Evolutionary conservation across 2,113 vertebrate species (phyloP), one percentile per base, ranked within the genome.

Genomic region (Bettongia penicillata): DNA sequence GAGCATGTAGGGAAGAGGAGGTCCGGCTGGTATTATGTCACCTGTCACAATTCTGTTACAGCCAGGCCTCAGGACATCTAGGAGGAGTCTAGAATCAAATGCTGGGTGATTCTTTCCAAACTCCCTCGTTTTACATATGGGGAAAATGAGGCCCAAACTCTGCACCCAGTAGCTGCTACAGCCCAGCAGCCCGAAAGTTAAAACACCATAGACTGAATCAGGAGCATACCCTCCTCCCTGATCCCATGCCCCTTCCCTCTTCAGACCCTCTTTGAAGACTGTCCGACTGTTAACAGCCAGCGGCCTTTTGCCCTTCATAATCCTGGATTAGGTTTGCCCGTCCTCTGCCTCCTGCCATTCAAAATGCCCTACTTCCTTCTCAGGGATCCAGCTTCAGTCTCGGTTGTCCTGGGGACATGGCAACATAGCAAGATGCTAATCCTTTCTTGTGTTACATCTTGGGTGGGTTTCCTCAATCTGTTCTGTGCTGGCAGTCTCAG

Each of bases 311-410:
- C 96, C 96, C 93, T 53, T 95, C 96, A 94, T 92, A 97, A 93
- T 94, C 0, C 0, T 95, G 25, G 95, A 48, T 96, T 89, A 48
- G 2, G 16, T 0, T 1, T 91, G 92, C 90, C 91, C 57, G 91
- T 90, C 92, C 95, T 91, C 37, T 89, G 49, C 77, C 95, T 97
- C 96, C 93, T 0, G 0, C 53, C 93, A 96, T 93, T 97, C 55
- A 96, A 92, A 84, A 95, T 94, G 48, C 92, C 61, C 96, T 94
- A 49, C 57, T 97, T 96, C 94, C 94, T n/a, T 11, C 94, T 92
- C 91, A 96, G 94, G 61, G 98, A 97, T 57, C 93, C 93, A 97
- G 95, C 90, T 96, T 96, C 57, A 90, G 91, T 94, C 90, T 96
- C 53, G 0, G 3, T 95, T 97, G 93, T 97, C 84, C 94, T 93